Percentiles rank a stretch among this genome's conserved stretches.
phyloP scores from a whole-genome alignment of 1,140 invertebrate species.

The Conus ventricosus region DNA sequence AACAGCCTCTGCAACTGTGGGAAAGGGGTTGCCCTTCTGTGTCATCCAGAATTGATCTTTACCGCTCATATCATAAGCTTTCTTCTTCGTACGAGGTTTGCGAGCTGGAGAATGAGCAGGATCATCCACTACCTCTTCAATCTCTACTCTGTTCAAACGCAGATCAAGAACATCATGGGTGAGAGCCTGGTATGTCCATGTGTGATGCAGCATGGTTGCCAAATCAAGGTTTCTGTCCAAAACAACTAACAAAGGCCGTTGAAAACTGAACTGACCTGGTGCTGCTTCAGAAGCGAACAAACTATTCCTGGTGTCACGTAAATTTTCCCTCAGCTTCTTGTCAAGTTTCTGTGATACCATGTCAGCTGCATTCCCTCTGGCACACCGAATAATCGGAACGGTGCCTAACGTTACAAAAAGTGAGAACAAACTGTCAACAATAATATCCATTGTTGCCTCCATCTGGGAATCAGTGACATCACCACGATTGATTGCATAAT shows the following conservation, averaged over 20 bases:
- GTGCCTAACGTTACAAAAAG: constrained; percentile 96
- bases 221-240: constrained; percentile 97
- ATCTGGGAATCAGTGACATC: constrained; percentile 98
- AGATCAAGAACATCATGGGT: constrained; percentile 96
- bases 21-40: constrained; percentile 97
- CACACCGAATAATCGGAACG: constrained; percentile 96
- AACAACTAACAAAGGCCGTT: constrained; percentile 93
- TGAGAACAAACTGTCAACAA: constrained; percentile 97
- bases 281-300: constrained; percentile 91
- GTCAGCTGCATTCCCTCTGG: constrained; percentile 97
- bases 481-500: constrained; percentile 96
- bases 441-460: constrained; percentile 93
- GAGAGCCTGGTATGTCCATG: constrained; percentile 97
- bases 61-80: constrained; percentile 92
- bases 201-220: constrained; percentile 98
- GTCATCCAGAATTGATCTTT: constrained; percentile 87
- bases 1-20: constrained; percentile 97
- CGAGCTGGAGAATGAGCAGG: constrained; percentile 53
- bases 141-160: constrained; percentile 89
- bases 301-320: constrained; percentile 97
- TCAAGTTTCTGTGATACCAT: constrained; percentile 98
- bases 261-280: constrained; percentile 88
- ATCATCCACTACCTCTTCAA: constrained; percentile 82
- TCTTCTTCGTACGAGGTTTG: constrained; percentile 79
- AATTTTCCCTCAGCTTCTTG: constrained; percentile 97